These are phyloP conservation scores for Picathartes gymnocephalus DNA, from an alignment of 2,113 vertebrate species.

Conservation along the genomic window DNA sequence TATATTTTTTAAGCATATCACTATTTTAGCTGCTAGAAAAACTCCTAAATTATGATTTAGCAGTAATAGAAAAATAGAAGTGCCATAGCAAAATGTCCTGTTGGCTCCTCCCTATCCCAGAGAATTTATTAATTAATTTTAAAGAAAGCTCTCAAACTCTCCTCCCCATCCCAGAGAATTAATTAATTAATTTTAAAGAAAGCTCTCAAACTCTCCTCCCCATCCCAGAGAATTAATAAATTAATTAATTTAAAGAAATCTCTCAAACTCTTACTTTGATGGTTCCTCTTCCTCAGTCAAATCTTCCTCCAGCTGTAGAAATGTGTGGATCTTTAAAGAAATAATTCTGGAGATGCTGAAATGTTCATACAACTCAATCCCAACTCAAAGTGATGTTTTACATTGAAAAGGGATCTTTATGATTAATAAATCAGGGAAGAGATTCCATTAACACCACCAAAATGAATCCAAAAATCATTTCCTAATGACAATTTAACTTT, in stretches of 20 bases:
- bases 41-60: neutral
- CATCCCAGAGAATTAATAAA: neutral
- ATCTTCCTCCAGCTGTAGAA: conserved; percentile 86
- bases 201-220: neutral
- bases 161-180: neutral
- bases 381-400: neutral
- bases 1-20: neutral
- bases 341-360: neutral
- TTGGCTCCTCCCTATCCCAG: neutral
- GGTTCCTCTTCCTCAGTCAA: conserved; percentile 81
- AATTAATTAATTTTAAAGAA: neutral
- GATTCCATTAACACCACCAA: neutral
- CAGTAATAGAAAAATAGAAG: neutral
- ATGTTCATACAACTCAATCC: neutral
- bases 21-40: neutral
- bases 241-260: neutral
- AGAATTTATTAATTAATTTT: neutral
- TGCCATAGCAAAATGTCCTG: neutral
- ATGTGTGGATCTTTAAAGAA: conserved; percentile 82
- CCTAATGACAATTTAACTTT: neutral
- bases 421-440: neutral
- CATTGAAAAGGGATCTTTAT: neutral
- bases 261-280: conserved; percentile 78
- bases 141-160: neutral
- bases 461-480: neutral